Evolutionary conservation across 2,797 vertebrate genomes (phyloP).

Genomic region (Sphenodon punctatus): DNA sequence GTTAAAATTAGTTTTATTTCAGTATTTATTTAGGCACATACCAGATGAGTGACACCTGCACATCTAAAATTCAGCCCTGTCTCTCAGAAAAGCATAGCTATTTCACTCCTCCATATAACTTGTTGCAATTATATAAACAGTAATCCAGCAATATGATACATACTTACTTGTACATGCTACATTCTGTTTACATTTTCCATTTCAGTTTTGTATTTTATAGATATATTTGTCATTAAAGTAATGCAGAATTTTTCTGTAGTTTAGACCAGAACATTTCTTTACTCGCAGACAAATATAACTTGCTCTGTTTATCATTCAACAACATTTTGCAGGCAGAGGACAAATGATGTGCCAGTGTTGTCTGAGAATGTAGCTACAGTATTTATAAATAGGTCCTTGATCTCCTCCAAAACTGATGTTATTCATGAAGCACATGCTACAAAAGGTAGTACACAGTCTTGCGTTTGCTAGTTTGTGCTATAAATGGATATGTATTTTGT

Average conservation of each 20-base stretch:
- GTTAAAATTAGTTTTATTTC: conserved; percentile 13
- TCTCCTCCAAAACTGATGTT: background rate
- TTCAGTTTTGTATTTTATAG: background rate
- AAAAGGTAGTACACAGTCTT: too few relatives aligned
- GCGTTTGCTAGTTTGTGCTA: too few relatives aligned
- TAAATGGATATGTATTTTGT: too few relatives aligned
- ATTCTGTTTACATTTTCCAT: background rate
- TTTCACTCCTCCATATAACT: background rate
- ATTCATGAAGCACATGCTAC: background rate
- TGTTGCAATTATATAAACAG: background rate
- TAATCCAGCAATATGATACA: too few relatives aligned
- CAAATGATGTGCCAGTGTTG: background rate
- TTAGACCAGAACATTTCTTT: background rate
- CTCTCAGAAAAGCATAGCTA: background rate
- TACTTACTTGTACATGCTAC: background rate
- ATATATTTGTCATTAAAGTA: background rate
- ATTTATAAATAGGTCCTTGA: background rate
- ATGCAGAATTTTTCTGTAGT: background rate
- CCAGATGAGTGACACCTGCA: background rate
- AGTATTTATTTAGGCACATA: conserved; percentile 8
- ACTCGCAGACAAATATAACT: background rate
- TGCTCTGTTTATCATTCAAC: background rate
- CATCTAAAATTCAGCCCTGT: background rate
- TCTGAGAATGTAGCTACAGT: background rate
- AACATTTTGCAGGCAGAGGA: background rate